Percentiles rank a stretch among this genome's conserved stretches.
phyloP scores from a whole-genome alignment of 2,113 vertebrate species.

The Acrocephalus arundinaceus region DNA sequence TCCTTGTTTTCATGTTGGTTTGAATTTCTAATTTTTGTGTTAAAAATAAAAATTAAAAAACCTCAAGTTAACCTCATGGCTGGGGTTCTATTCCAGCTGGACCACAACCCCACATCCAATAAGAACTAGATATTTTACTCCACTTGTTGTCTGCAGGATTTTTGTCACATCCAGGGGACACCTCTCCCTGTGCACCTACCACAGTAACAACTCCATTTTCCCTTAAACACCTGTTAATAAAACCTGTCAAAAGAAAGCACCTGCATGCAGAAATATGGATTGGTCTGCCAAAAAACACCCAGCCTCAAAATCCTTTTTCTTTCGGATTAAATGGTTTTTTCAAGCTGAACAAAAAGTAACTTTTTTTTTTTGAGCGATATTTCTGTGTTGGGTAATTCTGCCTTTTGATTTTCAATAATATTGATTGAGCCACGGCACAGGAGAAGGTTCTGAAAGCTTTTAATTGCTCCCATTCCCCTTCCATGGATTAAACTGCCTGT shows the following conservation, averaged over 20 bases:
- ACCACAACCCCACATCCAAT: background rate
- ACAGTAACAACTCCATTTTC: background rate
- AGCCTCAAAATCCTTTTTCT: background rate
- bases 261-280: background rate
- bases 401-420: background rate
- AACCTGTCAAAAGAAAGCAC: background rate
- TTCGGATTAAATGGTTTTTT: background rate
- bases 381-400: background rate
- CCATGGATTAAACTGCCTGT: background rate
- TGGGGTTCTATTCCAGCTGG: background rate
- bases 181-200: background rate
- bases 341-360: background rate
- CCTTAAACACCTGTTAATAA: background rate
- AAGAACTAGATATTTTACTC: background rate
- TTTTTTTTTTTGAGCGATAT: background rate
- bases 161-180: background rate
- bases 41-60: background rate
- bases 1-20: background rate
- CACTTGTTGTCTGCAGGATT: background rate
- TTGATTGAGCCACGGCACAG: background rate
- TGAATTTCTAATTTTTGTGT: background rate
- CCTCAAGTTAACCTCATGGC: rapidly evolving
- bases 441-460: background rate
- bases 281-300: background rate
- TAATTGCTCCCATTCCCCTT: background rate